Evolutionary conservation across 2,113 vertebrate species (phyloP).

Genomic region (Leptobrachium ailaonicum): DNA sequence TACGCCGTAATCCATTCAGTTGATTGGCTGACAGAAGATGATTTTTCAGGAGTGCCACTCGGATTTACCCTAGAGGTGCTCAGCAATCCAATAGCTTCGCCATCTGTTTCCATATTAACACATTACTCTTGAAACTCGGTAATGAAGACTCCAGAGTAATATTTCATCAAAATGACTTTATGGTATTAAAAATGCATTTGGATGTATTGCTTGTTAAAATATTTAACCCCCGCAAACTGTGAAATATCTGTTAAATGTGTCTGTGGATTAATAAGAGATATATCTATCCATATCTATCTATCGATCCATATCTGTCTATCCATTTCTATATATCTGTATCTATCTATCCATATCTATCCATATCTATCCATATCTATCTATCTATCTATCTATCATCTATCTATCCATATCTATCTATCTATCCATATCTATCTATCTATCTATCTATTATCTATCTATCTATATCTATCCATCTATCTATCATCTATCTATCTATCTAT

Average conservation of each 20-base stretch:
- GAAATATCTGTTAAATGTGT: conserved; percentile 68
- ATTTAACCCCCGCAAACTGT: conserved; percentile 78
- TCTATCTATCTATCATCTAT: too few species aligned
- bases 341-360: too few species aligned
- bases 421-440: too few species aligned
- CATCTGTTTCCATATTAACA: conserved; percentile 79
- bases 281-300: too few species aligned
- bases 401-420: too few species aligned
- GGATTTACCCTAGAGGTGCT: conserved; percentile 65
- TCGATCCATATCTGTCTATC: too few species aligned
- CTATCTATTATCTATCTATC: too few species aligned
- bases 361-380: too few species aligned
- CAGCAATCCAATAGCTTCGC: conserved; percentile 70
- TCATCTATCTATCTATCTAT: too few species aligned
- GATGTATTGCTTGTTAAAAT: conserved; percentile 79
- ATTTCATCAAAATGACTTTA: conserved; percentile 77
- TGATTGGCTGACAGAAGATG: conserved; percentile 66
- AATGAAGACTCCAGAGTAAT: conserved; percentile 78
- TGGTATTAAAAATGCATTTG: conserved; percentile 79
- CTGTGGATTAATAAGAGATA: neutral
- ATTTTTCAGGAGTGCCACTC: conserved; percentile 67
- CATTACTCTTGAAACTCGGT: conserved; percentile 74
- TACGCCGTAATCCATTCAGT: conserved; percentile 58
- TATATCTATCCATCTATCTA: too few species aligned
- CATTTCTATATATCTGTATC: too few species aligned